Percentiles rank a stretch among this genome's conserved stretches.
phyloP scores from a whole-genome alignment of 1,140 invertebrate species.

The Prorops nasuta region DNA sequence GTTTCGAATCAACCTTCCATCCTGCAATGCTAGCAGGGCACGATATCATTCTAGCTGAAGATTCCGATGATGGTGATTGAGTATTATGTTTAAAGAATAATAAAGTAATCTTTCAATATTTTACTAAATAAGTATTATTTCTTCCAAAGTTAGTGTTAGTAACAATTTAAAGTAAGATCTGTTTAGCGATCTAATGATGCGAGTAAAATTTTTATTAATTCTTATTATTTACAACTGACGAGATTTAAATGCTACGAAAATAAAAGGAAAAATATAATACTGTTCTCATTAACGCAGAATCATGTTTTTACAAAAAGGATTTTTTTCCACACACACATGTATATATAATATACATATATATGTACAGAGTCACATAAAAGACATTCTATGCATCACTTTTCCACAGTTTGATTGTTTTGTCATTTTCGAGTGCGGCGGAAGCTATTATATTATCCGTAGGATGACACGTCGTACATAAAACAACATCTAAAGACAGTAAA shows the following conservation, averaged over 20 bases:
- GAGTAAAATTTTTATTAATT: too few relatives aligned
- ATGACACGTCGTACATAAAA: conserved; percentile 97
- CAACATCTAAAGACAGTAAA: conserved; percentile 75
- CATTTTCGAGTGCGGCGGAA: conserved; percentile 96
- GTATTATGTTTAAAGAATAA: too few relatives aligned
- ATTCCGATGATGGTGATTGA: conserved; percentile 59
- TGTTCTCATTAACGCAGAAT: not conserved
- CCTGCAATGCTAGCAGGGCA: conserved; percentile 53
- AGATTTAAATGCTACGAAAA: not conserved
- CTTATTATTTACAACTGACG: not conserved
- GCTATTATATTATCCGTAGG: conserved; percentile 99
- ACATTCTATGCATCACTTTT: conserved; percentile 91
- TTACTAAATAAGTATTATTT: too few relatives aligned
- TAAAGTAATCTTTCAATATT: not conserved
- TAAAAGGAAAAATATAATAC: not conserved
- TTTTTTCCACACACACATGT: not conserved
- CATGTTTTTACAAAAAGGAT: not conserved
- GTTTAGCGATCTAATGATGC: too few relatives aligned
- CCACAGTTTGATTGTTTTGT: conserved; percentile 99
- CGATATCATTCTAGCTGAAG: conserved; percentile 59
- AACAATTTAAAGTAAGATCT: too few relatives aligned
- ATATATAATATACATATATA: too few relatives aligned
- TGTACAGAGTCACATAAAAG: not conserved
- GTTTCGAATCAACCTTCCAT: conserved; percentile 69
- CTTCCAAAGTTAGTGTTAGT: too few relatives aligned